These are phyloP conservation scores for Aurelia sp. DNA, from an alignment of 30 jellyfish, hydroid and myxozoan genomes.

Conservation along the genomic window DNA sequence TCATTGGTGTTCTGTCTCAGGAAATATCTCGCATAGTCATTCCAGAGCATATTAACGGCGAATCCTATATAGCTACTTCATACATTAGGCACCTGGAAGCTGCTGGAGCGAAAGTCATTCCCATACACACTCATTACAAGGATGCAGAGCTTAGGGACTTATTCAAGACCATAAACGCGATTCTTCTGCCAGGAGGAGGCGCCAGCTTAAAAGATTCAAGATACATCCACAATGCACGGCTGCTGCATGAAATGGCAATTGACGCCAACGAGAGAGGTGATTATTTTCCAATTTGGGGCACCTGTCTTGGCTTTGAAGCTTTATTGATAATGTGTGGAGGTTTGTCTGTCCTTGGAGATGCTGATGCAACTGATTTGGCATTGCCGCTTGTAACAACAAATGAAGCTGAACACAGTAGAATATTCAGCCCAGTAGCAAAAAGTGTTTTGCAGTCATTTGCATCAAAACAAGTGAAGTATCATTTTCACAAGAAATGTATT, in stretches of 20 bases:
- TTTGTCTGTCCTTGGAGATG: slow-evolving; percentile 40
- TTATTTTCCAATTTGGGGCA: slow-evolving; percentile 84
- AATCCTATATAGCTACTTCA: slow-evolving; percentile 63
- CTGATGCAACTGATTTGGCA: slow-evolving; percentile 66
- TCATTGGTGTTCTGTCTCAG: slow-evolving; percentile 75
- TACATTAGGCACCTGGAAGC: slow-evolving; percentile 74
- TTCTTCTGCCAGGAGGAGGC: slow-evolving; percentile 89
- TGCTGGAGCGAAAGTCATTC: slow-evolving; percentile 76
- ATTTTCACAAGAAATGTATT: slow-evolving; percentile 76
- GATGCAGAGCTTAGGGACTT: slow-evolving; percentile 27
- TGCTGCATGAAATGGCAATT: slow-evolving; percentile 50
- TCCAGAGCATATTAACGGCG: slow-evolving; percentile 45
- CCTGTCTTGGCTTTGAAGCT: slow-evolving; percentile 90
- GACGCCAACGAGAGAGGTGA: slow-evolving; percentile 62
- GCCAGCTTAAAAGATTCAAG: slow-evolving; percentile 61
- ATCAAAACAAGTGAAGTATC: slow-evolving; percentile 51
- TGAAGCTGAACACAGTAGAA: slow-evolving; percentile 13
- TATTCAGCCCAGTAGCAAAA: slow-evolving; percentile 27
- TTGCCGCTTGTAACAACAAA: slow-evolving; percentile 40
- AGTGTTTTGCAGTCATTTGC: slow-evolving; percentile 7
- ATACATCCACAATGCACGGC: slow-evolving; percentile 31
- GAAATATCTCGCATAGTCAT: slow-evolving; percentile 20
- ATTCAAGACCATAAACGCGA: slow-evolving; percentile 64
- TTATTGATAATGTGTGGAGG: slow-evolving; percentile 47
- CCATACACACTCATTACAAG: slow-evolving; percentile 52